These are phyloP conservation scores for Eilema griseolum DNA, from an alignment of 2,888 invertebrate species.

Conservation along the genomic window DNA sequence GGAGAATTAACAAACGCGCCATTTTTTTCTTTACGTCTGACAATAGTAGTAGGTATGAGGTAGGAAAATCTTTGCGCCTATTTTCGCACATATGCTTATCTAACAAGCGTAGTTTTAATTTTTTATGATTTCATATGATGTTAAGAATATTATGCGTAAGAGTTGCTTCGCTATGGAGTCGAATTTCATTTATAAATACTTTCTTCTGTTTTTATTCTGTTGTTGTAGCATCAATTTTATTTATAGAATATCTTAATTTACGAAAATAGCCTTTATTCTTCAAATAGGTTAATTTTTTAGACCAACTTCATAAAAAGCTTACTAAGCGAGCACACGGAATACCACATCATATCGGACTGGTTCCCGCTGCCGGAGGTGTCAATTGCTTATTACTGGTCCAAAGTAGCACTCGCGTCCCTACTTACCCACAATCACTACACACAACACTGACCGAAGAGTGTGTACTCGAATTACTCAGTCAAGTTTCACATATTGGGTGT, in stretches of 20 bases:
- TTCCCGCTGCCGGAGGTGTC: neutral
- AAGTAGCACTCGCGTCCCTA: neutral
- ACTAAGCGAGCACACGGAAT: neutral
- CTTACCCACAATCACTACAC: neutral
- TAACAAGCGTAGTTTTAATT: conserved; percentile 53
- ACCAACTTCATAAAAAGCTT: neutral
- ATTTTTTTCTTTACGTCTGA: neutral
- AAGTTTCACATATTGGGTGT: too few relatives aligned
- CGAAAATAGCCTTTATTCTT: neutral
- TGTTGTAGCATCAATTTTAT: neutral
- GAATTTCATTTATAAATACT: neutral
- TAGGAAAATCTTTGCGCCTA: conserved; percentile 58
- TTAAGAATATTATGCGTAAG: conserved; percentile 21
- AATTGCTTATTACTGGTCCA: neutral
- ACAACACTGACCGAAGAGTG: neutral
- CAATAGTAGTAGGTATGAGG: conserved; percentile 34
- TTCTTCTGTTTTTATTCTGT: neutral
- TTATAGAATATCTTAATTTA: neutral
- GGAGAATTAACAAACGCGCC: neutral
- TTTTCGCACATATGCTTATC: conserved; percentile 73
- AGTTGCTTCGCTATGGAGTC: conserved; percentile 12
- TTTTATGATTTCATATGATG: conserved; percentile 39
- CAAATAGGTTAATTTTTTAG: neutral
- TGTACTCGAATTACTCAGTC: too few relatives aligned
- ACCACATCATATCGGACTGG: neutral